Base-by-base conservation (phyloP, 2,113 vertebrate genomes). In the Ammodytes marinus region DNA sequence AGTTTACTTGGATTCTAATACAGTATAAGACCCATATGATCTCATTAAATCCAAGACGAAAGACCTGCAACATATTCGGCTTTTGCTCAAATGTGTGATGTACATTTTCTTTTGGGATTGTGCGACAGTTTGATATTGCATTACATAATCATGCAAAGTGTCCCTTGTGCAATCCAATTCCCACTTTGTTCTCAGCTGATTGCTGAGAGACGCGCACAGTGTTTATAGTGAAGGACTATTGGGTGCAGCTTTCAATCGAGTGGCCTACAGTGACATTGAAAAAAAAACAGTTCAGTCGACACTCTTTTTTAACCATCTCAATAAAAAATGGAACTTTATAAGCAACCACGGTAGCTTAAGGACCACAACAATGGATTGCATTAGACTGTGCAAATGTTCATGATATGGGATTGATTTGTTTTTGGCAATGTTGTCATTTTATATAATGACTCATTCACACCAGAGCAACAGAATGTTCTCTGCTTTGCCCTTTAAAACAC, bases 121-220 rank as follows among this genome's bases (percentile, higher is more conserved):
- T 64, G 63, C 14, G 19, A 19, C 19, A 39, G 42, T 63, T 77
- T 69, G 2, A 66, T 52, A 52, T 74, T 57, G 14, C 2, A 3
- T 73, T 77, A 15, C 14, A 54, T 83, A 82, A 86, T 64, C 42
- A 19, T 39, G 42, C 13, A 69, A 60, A 65, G 6, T 53, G 19
- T 39, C 46, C 40, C 35, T 5, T 37, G 17, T 74, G 65, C 27
- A 17, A 19, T 19, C 46, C 40, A 40, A 52, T 78, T 12, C 52
- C 11, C 59, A 72, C 17, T 35, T 53, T 4, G 53, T 54, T 77
- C 12, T 54, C 47, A n/a, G 14, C 9, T 69, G 69, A 84, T 73
- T 75, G 39, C 40, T 13, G 40, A 37, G 45, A 13, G 45, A 50
- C 46, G 65, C 8, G 43, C 4, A 47, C 15, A 8, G 4, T 47